Evolutionary conservation across 2,113 vertebrate genomes (phyloP).

Genomic region (Xerus inauris): DNA sequence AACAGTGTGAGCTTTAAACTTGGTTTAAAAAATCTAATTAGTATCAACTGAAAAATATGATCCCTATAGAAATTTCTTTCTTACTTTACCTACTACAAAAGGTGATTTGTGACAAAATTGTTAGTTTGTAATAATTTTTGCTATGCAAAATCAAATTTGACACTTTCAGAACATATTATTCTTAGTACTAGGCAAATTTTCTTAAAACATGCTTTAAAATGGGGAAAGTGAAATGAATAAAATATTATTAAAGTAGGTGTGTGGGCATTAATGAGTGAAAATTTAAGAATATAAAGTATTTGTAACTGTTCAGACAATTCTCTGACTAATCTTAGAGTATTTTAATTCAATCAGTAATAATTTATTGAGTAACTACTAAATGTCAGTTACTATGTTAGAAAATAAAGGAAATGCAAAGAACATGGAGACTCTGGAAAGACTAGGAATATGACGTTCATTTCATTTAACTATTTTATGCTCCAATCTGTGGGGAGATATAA

Average conservation of each 20-base stretch:
- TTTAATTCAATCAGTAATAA: constrained; percentile 18
- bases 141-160: constrained; percentile 35
- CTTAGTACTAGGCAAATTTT: constrained; percentile 15
- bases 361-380: constrained; percentile 21
- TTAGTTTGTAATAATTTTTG: constrained; percentile 32
- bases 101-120: constrained; percentile 52
- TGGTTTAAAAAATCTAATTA: constrained; percentile 75
- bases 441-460: background rate
- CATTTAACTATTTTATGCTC: background rate
- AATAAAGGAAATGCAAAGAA: constrained; percentile 4
- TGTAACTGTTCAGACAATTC: constrained; percentile 1
- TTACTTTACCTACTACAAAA: constrained; percentile 39
- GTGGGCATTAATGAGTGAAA: constrained; percentile 20
- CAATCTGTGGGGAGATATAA: background rate
- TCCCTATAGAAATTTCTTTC: constrained; percentile 69
- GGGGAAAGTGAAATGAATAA: background rate
- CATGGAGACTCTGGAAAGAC: background rate
- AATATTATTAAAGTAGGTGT: constrained; percentile 45
- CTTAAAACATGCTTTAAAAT: constrained; percentile 43
- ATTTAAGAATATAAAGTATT: background rate
- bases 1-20: constrained; percentile 77
- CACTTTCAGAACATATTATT: constrained; percentile 42
- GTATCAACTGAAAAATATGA: constrained; percentile 73
- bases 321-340: background rate
- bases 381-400: background rate